Base-by-base conservation (phyloP, 2,113 vertebrate genomes). In the Protobothrops mucrosquamatus region DNA sequence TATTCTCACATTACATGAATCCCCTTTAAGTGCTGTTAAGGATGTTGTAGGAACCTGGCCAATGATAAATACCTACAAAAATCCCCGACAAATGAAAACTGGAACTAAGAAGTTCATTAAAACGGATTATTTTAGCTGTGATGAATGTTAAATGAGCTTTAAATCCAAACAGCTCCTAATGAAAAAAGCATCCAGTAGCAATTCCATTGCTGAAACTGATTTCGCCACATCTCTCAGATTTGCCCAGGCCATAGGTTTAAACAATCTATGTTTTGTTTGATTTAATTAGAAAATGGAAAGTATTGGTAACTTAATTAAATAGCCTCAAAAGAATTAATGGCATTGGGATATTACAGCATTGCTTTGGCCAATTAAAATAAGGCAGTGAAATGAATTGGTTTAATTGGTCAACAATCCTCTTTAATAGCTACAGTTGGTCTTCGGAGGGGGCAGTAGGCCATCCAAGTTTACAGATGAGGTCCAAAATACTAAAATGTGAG, bases 201-300 rank as follows among this genome's bases (percentile, higher is more conserved):
- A 55, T 92, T 81, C 81, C 87, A 85, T 56, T 20, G 22, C 6
- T 92, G 24, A 48, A 69, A 29, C n/a, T 54, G n/a, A 88, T 74
- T 54, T 56, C 24, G n/a, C 6, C 6, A 89, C 18, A 56, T 89
- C 24, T 56, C 61, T n/a, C 81, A 57, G n/a, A 23, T 34, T 57
- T 55, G n/a, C 54, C 23, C 34, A 46, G 39, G 55, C 90, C 55
- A 57, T 22, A 85, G 61, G 57, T 61, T 89, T 48, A 64, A 61
- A 90, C 59, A 69, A 64, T 52, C n/a, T 51, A 34, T 23, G 46
- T 74, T 90, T 74, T 74, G 46, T 64, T 52, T 57, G 34, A 69
- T 57, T 56, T 85, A 56, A 85, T 91, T 91, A 91, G 43, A 26
- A 87, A 92, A 87, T 6, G n/a, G 69, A 90, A 92, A 87, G 51